Evolutionary conservation across 2,113 vertebrate genomes (phyloP), one percentile per base, ranked within the genome.

Genomic region (Psephotus haematonotus): DNA sequence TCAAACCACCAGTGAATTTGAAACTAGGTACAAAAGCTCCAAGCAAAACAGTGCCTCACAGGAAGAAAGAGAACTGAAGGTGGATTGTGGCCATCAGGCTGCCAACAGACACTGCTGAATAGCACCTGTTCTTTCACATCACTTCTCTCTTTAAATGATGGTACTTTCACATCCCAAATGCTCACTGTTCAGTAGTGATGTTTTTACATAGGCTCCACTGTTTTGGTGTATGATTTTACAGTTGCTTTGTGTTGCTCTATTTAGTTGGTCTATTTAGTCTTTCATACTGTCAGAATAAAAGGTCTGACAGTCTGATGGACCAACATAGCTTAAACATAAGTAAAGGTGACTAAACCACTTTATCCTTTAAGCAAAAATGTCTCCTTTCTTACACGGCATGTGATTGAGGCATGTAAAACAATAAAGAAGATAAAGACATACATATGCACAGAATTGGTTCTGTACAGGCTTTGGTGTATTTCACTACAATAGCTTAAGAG

Each of bases 51-150:
- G 4, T 65, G 11, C 78, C 25, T 79, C 5, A 27, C 9, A 41
- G 28, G 9, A 7, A 78, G 24, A 68, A 94, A 68, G 18, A 35
- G 22, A 44, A 62, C 22, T 71, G 55, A 57, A 70, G 7, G 12
- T 39, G 27, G 23, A 68, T 18, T 3, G 1, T 11, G 11, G 35
- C 33, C 52, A 49, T n/a, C 43, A 41, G 1, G 6, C 9, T 1
- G 1, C 15, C 6, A 0, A 46, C 16, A 82, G 69, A 50, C 37
- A 27, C 25, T n/a, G 22, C 11, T 62, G 37, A 71, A 47, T 13
- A 35, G 18, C 0, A 2, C 9, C 14, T 62, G 7, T 10, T 63
- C 7, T 67, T 63, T 33, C 39, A 10, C 6, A 17, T 50, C 1
- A 1, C 5, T 63, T 74, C 25, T 46, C 39, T 85, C 7, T 67